Evolutionary conservation across 35 echinoderm and acorn worm genomes (phyloP), one percentile per base, ranked within the genome.

Genomic region (Lytechinus pictus): DNA sequence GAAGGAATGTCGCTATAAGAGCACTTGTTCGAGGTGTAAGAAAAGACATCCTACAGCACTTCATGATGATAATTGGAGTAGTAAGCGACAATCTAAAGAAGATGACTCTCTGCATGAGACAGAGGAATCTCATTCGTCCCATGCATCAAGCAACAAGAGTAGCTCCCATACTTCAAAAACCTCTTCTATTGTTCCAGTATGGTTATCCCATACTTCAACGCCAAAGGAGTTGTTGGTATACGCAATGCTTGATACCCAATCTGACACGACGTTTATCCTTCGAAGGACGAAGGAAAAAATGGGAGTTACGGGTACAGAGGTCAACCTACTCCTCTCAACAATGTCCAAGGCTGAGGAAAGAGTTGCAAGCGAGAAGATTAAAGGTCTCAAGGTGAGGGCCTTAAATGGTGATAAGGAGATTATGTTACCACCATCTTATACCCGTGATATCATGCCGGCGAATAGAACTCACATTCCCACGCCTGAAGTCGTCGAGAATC

Each of bases 161-260:
- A 87, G n/a, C 8, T 52, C 44, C 8, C 28, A 52, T 52, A 53
- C 24, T 8, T 92, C 90, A 9, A 92, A 53, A 52, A 54, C 90
- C 10, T 92, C 97, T 9, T 72, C 94, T 94, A 97, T 97, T 95
- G 92, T 97, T 44, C 97, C 95, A 57, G 97, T 97, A 1, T 96
- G 95, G 95, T 57, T 97, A 14, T 97, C 95, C 16, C 94, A 96
- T 95, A 6, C 57, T 4, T 52, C 94, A 55, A 53, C 52, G 10
- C 95, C 95, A 10, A 58, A 58, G 86, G 97, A 98, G 86, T 92
- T 56, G 54, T 87, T 97, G 94, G 90, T 95, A 0, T 97, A 98
- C 94, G 97, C 96, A 2, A 57, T 98, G 16, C 53, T 98, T 28
- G 97, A 98, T 92, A 97, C 96, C 53, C 96, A 98, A 86, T 95